Base-by-base conservation (phyloP, 1,140 invertebrate genomes). In the Grapholita molesta region DNA sequence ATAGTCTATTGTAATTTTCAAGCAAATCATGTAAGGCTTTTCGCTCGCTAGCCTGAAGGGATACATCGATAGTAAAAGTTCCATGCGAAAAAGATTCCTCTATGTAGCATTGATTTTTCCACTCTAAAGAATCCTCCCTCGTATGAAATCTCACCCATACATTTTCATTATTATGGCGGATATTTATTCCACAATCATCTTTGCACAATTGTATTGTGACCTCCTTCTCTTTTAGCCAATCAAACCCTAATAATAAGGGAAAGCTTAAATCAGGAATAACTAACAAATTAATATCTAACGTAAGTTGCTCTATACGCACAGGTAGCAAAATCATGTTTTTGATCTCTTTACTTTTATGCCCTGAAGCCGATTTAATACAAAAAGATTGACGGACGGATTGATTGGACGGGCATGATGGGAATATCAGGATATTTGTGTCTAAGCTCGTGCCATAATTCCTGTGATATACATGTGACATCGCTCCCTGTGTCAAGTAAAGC, bases 391-490 rank as follows among this genome's bases (percentile, higher is more conserved):
- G n/a, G n/a, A n/a, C n/a, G n/a, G n/a, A n/a, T n/a, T n/a, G n/a
- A n/a, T 24, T 74, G 73, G 1, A 80, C 61, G 1, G 76, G 79
- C 48, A 80, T 64, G 9, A 66, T n/a, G 0, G 76, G 68, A 55
- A 75, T 23, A 23, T 57, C 48, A n/a, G 32, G 30, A 57, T 42
- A 35, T 35, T 33, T 24, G 9, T 35, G 70, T 61, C 25, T 66
- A 67, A 74, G 5, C 5, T 65, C 21, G 12, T 73, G 64, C 70
- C 64, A 77, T 64, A 73, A 64, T 25, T 24, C 32, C 67, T 83
- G 71, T 6, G 75, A 78, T 7, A 83, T 67, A 67, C 76, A 75
- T 6, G 74, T 79, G 15, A 80, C 70, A 66, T 82, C 72, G 65
- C 75, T 76, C 0, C 76, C 77, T 0, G 78, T 75, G 53, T 80